Evolutionary conservation across 2,113 vertebrate genomes (phyloP).

Genomic region (Hippocampus abdominalis): DNA sequence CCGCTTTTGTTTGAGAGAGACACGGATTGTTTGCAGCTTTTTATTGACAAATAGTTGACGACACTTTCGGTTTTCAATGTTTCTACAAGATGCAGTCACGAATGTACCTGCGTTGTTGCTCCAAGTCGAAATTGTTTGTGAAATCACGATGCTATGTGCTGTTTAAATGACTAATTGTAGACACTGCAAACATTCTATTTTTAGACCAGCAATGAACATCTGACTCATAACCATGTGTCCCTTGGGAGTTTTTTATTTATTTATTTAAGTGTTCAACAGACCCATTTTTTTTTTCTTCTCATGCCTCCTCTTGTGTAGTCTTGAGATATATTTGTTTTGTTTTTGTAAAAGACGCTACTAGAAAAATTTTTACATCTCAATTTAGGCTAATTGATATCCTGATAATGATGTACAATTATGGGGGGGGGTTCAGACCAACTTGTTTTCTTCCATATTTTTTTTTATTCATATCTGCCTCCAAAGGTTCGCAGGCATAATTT

Average conservation of each 20-base stretch:
- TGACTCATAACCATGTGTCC: slow-evolving; percentile 4
- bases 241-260: neutral
- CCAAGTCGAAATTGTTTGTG: neutral
- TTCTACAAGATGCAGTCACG: neutral
- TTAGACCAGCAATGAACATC: slow-evolving; percentile 6
- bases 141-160: neutral
- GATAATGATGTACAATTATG: neutral
- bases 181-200: slow-evolving; percentile 1
- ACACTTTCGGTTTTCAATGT: neutral
- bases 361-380: neutral
- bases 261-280: neutral
- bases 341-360: neutral
- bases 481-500: neutral
- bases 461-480: neutral
- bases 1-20: too few relatives aligned
- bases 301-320: neutral
- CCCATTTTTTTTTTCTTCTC: neutral
- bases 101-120: neutral
- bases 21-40: neutral
- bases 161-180: neutral
- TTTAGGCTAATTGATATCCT: neutral
- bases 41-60: neutral
- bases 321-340: neutral
- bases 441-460: too few relatives aligned
- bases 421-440: too few relatives aligned